Evolutionary conservation across 1,140 invertebrate species (phyloP), one percentile per base, ranked within the genome.

Genomic region (Battus philenor): DNA sequence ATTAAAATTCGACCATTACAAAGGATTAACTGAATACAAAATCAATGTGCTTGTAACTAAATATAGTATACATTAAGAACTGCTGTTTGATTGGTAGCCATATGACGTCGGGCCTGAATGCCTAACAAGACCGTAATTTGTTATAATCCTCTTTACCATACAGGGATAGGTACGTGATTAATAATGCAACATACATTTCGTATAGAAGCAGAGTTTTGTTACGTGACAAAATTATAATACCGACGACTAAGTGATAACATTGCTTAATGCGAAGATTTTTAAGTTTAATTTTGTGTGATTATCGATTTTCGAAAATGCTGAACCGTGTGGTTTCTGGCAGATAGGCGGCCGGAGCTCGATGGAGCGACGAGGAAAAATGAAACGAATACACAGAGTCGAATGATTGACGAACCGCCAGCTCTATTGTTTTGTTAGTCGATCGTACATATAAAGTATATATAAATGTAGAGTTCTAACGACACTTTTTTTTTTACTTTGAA

Each of bases 141-240:
- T 52, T 44, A 47, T 60, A 61, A 65, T 57, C 58, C 50, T 61
- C 58, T 58, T 65, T 53, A 49, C 58, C 54, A 51, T 65, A 58
- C 46, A 27, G 38, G 34, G 43, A 13, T 16, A 18, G 18, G 41
- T 41, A 22, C 27, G 24, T 51, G 41, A 51, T 54, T 61, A 61
- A 54, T 54, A 46, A 57, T 61, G 33, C 50, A 49, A 46, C 43
- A 36, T 26, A 54, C 12, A 44, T 43, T 38, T 22, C 8, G 17
- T 24, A 43, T 31, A 12, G 12, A 30, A 47, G 38, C 34, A 33
- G 17, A 36, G 17, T 15, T 36, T 36, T 34, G 12, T 20, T 20
- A 20, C 6, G 11, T 17, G 33, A 20, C 9, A 34, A 22, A 33
- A 16, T 29, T 29, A 29, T 15, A 17, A 9, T 43, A 7, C 24